Conservation (phyloP, 2,113 vertebrate genomes). For the Eptesicus fuscus region DNA sequence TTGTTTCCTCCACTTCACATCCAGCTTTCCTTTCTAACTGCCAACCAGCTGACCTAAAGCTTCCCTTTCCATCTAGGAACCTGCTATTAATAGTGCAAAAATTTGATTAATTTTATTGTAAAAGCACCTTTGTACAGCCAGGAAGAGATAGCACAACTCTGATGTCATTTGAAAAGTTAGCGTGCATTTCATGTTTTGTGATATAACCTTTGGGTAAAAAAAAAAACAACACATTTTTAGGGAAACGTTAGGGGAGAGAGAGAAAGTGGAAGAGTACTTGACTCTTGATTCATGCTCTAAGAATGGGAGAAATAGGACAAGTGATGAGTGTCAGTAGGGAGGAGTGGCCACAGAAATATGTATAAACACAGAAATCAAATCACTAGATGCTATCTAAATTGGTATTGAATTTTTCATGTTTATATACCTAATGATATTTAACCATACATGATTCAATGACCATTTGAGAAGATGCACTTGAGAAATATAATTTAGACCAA, state of each 20-base stretch:
- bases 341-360: not conserved
- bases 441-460: not conserved
- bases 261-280: not conserved
- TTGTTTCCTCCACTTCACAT: not conserved
- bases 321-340: not conserved
- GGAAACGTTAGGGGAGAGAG: not conserved
- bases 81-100: not conserved
- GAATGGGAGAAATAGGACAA: not conserved
- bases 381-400: not conserved
- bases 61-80: not conserved
- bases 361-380: not conserved
- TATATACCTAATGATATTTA: not conserved
- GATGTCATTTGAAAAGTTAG: not conserved
- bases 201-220: not conserved
- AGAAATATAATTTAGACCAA: constrained; percentile 4
- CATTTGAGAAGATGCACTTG: not conserved
- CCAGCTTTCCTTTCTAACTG: not conserved
- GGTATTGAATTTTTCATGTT: not conserved
- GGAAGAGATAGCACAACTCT: not conserved
- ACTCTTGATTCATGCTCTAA: not conserved
- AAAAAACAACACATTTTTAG: not conserved
- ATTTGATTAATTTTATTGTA: not conserved
- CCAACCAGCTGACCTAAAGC: not conserved
- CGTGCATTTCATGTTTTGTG: not conserved
- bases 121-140: not conserved